Conservation (phyloP, 2,888 invertebrate species). For the Eurytoma adleriae region DNA sequence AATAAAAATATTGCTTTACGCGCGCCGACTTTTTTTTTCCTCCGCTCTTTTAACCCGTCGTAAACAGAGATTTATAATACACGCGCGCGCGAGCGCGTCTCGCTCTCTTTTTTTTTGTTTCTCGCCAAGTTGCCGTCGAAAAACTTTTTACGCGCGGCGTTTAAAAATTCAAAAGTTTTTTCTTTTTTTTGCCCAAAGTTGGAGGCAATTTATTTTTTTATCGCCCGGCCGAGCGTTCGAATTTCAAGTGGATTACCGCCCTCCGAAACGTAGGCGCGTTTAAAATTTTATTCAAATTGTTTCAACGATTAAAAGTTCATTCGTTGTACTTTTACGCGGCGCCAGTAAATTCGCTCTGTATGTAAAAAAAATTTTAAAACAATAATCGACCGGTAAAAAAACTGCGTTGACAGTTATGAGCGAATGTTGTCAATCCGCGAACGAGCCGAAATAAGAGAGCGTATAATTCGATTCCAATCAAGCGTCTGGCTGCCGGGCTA, state of each 20-base stretch:
- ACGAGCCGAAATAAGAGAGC: slow-evolving; percentile 8
- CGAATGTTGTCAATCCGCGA: slow-evolving; percentile 22
- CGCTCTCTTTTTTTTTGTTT: slow-evolving; percentile 3
- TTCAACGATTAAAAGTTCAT: background rate
- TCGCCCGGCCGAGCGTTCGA: slow-evolving; percentile 5
- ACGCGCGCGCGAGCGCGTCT: background rate
- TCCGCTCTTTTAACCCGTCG: slow-evolving; percentile 41
- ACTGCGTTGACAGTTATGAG: background rate
- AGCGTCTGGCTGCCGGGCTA: slow-evolving; percentile 12
- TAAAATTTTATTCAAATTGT: background rate
- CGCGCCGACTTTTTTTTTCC: slow-evolving; percentile 5
- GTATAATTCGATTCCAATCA: slow-evolving; percentile 44
- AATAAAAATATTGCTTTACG: slow-evolving; percentile 32
- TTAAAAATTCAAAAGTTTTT: slow-evolving; percentile 38
- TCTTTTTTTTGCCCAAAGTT: background rate
- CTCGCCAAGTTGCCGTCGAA: slow-evolving; percentile 19
- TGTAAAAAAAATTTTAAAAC: no score
- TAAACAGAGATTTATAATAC: slow-evolving; percentile 48
- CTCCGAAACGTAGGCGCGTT: background rate
- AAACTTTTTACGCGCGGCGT: slow-evolving; percentile 28
- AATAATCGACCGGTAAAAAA: no score
- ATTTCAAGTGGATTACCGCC: slow-evolving; percentile 14
- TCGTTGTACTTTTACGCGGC: no score
- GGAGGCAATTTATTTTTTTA: slow-evolving; percentile 13
- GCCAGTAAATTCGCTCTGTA: no score